A percentile compares a stretch with the other conserved stretches of the same genome.
Conservation (phyloP, 2,888 invertebrate genomes). For the Colletes collaris region DNA sequence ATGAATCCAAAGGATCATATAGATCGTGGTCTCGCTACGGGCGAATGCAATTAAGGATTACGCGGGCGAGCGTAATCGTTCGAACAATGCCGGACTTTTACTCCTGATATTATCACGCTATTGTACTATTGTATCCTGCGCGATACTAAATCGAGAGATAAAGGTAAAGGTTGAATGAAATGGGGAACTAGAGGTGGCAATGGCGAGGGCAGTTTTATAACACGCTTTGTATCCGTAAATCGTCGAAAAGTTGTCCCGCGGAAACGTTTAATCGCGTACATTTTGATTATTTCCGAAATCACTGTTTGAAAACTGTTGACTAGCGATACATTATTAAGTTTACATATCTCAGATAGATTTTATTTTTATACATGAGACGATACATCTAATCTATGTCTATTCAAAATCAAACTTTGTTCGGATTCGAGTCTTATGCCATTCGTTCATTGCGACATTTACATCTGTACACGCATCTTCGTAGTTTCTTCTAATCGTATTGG, state of each 20-base stretch:
- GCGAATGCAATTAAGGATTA: constrained; percentile 69
- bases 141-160: constrained; percentile 65
- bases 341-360: too few relatives aligned
- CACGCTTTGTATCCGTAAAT: constrained; percentile 21
- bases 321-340: neutral
- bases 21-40: constrained; percentile 36
- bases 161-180: constrained; percentile 46
- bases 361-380: too few relatives aligned
- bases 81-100: constrained; percentile 74
- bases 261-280: neutral
- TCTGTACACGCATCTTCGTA: too few relatives aligned
- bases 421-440: too few relatives aligned
- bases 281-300: neutral
- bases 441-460: too few relatives aligned
- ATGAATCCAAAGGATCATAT: constrained; percentile 48
- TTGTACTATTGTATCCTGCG: constrained; percentile 65
- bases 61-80: constrained; percentile 70
- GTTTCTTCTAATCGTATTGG: too few relatives aligned
- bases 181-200: neutral
- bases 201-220: constrained; percentile 32
- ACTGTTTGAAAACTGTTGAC: neutral
- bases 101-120: constrained; percentile 70
- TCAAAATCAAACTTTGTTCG: too few relatives aligned
- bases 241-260: neutral
- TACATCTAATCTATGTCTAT: too few relatives aligned